These are phyloP conservation scores for Leptobrachium leishanense DNA, from an alignment of 2,113 vertebrate genomes.

Conservation along the genomic window DNA sequence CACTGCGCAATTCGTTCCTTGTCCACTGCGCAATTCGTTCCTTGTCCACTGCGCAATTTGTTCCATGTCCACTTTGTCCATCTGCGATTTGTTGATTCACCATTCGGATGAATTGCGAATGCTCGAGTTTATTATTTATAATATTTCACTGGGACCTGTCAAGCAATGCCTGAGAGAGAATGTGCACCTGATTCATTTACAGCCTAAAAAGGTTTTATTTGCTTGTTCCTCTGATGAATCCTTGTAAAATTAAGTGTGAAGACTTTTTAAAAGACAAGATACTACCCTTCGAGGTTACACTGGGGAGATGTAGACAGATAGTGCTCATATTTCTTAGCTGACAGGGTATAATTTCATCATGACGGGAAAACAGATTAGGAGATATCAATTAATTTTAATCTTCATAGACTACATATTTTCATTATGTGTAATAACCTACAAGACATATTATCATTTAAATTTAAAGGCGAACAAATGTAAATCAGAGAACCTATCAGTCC, in stretches of 20 bases:
- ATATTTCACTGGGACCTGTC: background rate
- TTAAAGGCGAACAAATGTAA: constrained; percentile 29
- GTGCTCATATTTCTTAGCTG: constrained; percentile 18
- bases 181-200: constrained; percentile 26
- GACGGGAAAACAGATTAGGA: constrained; percentile 13
- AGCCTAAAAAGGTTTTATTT: constrained; percentile 30
- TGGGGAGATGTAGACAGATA: constrained; percentile 6
- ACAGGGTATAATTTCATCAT: constrained; percentile 4
- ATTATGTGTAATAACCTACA: constrained; percentile 26
- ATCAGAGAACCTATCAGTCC: constrained; percentile 42
- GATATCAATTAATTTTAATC: constrained; percentile 16
- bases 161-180: background rate
- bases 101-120: too few species aligned
- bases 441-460: constrained; percentile 45
- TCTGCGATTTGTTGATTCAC: too few species aligned
- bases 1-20: too few species aligned
- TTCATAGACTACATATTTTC: background rate
- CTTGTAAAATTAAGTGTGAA: constrained; percentile 29
- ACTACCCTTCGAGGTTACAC: constrained; percentile 14
- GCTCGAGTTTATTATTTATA: too few species aligned
- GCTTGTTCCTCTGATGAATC: constrained; percentile 17
- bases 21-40: too few species aligned
- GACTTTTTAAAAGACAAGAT: constrained; percentile 33
- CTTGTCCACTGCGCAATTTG: too few species aligned
- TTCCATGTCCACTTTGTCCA: too few species aligned